Base-by-base conservation (phyloP, 1,140 invertebrate genomes). In the Polypedilum vanderplanki region DNA sequence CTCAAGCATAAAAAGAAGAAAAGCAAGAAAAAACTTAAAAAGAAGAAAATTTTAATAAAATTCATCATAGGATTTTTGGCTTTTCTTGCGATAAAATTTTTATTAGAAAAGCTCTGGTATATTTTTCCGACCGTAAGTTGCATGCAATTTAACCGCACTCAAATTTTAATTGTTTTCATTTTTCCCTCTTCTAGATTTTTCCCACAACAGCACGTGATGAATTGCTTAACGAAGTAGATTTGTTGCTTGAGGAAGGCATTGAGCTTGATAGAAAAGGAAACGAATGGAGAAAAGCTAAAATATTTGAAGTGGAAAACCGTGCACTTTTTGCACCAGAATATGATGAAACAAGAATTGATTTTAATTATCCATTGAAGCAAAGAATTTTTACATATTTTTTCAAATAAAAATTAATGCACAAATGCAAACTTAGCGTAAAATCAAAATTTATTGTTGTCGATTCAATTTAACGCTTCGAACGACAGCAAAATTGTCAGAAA, bases 381-480 rank as follows among this genome's bases (percentile, higher is more conserved):
- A 33, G 24, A 33, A 33, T 33, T 33, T 3, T 33, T 5, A 33
- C 24, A 33, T 33, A 33, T 33, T 33, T 33, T 33, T 33, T 33
- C 24, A 33, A 33, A 33, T 3, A 33, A 33, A 33, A 33, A 33
- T 33, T 1, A 1, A 33, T 33, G 24, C 24, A 33, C 5, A 33
- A 33, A 33, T 33, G 24, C 24, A 33, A 33, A 33, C 24, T 33
- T 3, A 33, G 24, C 24, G 24, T 33, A 5, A 33, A 12, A 15
- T 12, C 12, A 20, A 70, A 67, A 70, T 70, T 70, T 70, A 70
- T 70, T 18, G 20, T 17, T 70, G 65, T 70, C 65, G 20, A 70
- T 70, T 70, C 17, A 70, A 70, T 70, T 70, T 70, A 20, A 70
- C 65, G 65, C 65, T 70, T 70, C 65, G 18, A 22, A 18, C 65